Evolutionary conservation across 2,113 vertebrate genomes (phyloP).

Genomic region (Ciconia stormi): DNA sequence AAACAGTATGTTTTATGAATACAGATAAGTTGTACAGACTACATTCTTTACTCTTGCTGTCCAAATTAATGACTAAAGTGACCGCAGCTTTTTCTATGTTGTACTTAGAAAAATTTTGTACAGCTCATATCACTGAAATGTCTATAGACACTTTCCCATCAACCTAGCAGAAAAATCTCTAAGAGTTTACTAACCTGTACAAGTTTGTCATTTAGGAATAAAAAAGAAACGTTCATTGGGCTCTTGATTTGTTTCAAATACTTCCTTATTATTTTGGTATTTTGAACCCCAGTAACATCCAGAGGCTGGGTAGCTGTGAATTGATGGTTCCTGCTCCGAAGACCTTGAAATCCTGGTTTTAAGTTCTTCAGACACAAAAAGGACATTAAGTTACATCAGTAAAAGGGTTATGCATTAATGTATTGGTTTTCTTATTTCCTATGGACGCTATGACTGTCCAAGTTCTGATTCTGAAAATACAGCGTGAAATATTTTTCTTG

Average conservation of each 20-base stretch:
- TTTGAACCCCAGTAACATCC: neutral
- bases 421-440: neutral
- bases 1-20: neutral
- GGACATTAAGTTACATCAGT: neutral
- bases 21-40: neutral
- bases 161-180: neutral
- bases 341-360: neutral
- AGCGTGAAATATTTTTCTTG: neutral
- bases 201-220: neutral
- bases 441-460: neutral
- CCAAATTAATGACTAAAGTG: neutral
- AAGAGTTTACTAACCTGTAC: neutral
- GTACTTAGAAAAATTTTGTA: neutral
- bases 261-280: neutral
- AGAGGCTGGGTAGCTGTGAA: neutral
- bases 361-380: neutral
- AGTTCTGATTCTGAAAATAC: neutral
- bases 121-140: neutral
- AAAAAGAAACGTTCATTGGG: neutral
- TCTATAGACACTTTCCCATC: neutral
- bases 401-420: neutral
- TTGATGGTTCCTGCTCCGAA: neutral
- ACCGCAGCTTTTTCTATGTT: neutral
- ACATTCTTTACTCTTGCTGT: neutral
- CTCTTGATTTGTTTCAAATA: neutral